Evolutionary conservation across 2,797 vertebrate genomes (phyloP).

Genomic region (Onychomys arenicola): DNA sequence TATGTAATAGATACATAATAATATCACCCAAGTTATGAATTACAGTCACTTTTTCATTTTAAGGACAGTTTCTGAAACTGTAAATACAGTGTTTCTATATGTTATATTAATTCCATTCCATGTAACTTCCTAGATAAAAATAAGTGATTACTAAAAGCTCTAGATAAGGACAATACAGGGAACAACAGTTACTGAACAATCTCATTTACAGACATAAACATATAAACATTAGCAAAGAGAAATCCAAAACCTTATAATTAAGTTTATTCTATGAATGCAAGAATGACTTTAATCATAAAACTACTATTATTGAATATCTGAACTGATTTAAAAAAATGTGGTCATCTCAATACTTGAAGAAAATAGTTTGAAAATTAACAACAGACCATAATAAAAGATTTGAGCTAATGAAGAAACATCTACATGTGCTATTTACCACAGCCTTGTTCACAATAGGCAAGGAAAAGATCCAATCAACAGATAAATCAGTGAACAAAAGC

Average conservation of each 20-base stretch:
- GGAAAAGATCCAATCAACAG: background rate
- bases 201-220: background rate
- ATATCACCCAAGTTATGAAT: background rate
- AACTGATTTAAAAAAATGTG: background rate
- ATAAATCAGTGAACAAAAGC: background rate
- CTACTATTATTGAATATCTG: background rate
- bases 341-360: background rate
- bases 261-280: background rate
- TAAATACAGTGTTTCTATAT: background rate
- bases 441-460: background rate
- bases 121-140: background rate
- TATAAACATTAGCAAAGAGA: background rate
- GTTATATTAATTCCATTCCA: background rate
- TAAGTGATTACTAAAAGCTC: background rate
- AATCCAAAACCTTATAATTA: background rate
- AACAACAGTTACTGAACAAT: background rate
- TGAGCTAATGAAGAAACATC: background rate
- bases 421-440: background rate
- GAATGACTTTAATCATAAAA: constrained; percentile 42
- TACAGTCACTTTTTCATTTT: background rate
- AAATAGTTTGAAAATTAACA: constrained; percentile 38
- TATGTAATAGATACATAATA: constrained; percentile 5
- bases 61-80: constrained; percentile 16
- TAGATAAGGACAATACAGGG: background rate
- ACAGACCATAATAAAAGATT: background rate